Evolutionary conservation across 1,140 invertebrate genomes (phyloP).

Genomic region (Globodera rostochiensis): DNA sequence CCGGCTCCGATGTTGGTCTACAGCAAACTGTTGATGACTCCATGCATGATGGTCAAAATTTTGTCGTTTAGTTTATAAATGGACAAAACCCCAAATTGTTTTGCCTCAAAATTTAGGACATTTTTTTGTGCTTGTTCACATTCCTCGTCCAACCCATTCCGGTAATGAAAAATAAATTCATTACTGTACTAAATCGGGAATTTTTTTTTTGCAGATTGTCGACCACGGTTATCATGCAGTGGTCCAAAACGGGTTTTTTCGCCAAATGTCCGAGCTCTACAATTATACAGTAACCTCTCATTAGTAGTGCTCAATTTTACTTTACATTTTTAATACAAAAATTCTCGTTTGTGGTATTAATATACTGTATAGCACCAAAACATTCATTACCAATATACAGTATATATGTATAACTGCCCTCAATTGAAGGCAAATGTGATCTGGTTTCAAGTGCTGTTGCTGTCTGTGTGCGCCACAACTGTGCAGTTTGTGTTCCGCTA

Average conservation of each 20-base stretch:
- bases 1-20: constrained; percentile 24
- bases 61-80: neutral
- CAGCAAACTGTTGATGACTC: constrained; percentile 13
- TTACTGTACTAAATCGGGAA: neutral
- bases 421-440: constrained; percentile 14
- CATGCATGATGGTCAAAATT: constrained; percentile 16
- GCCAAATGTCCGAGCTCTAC: constrained; percentile 1
- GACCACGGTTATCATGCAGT: constrained; percentile 20
- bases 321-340: no score
- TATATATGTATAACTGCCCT: no score
- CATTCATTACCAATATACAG: no score
- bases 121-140: constrained; percentile 2
- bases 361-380: no score
- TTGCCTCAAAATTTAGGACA: constrained; percentile 9
- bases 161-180: neutral
- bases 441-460: constrained; percentile 21
- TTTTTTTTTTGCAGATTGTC: constrained; percentile 7
- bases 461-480: constrained; percentile 19
- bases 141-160: constrained; percentile 22
- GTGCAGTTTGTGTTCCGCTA: constrained; percentile 24
- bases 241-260: constrained; percentile 18
- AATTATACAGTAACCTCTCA: constrained; percentile 17
- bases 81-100: neutral
- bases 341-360: no score
- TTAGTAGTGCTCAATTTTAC: no score